Evolutionary conservation across 2,797 vertebrate genomes (phyloP), one percentile per base, ranked within the genome.

Genomic region (Oryzias sinensis): DNA sequence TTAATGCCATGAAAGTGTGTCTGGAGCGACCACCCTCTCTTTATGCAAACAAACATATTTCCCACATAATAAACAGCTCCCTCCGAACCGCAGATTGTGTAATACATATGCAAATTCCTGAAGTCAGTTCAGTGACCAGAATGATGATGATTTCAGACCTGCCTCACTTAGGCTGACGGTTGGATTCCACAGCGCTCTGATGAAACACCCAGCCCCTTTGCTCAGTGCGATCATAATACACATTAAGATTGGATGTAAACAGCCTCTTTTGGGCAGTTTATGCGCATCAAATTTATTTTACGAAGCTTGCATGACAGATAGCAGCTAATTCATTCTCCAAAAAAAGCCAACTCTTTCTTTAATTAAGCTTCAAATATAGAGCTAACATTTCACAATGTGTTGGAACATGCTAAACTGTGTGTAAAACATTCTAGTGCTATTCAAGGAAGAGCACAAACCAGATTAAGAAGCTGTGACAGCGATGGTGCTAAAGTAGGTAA

Each of bases 181-280:
- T 15, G 1, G 6, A 47, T 47, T 13, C 20, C 18, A 22, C 15
- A 27, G 20, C 45, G n/a, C 22, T 41, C 20, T 22, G 20, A 22
- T 24, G 18, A 48, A 11, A 22, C 20, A 3, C 20, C 20, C 20
- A 22, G 20, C 45, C 24, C 9, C 9, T 16, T 8, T 43, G 22
- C 17, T 27, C n/a, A 40, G 14, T 18, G 20, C 14, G 40, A 22
- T 8, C 5, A 24, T 22, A 13, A 41, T 20, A 15, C 27, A 47
- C 47, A 33, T 47, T 40, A 15, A 56, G 14, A 44, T 60, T 27
- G 22, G 48, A 17, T 60, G 49, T 51, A 51, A 59, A 33, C 14
- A 44, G 22, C 17, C 42, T 25, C 41, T 47, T 53, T 43, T 58
- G 16, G 60, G 13, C 55, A 43, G 29, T 17, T 20, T 43, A 37